Evolutionary conservation across 2,888 invertebrate genomes (phyloP).

Genomic region (Ryuthela nishihirai): DNA sequence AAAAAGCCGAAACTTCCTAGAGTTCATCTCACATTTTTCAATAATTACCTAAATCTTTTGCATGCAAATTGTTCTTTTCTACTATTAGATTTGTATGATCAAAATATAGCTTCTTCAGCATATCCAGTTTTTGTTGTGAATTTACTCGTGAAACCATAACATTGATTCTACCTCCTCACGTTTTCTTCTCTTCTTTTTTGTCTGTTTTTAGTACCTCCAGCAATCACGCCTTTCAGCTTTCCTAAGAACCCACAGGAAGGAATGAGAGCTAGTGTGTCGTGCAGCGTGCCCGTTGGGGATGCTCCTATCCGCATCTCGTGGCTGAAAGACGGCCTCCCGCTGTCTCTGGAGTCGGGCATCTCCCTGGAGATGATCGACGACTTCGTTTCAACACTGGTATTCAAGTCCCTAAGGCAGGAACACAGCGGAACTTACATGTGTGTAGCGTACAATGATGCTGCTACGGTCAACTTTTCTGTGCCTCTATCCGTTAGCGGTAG

Average conservation of each 20-base stretch:
- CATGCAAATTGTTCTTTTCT: too few relatives aligned
- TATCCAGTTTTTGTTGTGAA: too few relatives aligned
- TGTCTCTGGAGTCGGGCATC: slow-evolving; percentile 30
- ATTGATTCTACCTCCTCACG: not conserved
- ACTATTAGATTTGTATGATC: too few relatives aligned
- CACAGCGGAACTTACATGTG: slow-evolving; percentile 48
- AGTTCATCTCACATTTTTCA: too few relatives aligned
- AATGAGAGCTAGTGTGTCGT: slow-evolving; percentile 42
- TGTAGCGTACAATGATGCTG: slow-evolving; percentile 47
- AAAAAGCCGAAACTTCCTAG: too few relatives aligned
- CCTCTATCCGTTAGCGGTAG: slow-evolving; percentile 53
- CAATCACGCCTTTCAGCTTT: slow-evolving; percentile 41
- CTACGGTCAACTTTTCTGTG: slow-evolving; percentile 46
- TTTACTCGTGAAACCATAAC: too few relatives aligned
- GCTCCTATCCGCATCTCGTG: slow-evolving; percentile 42
- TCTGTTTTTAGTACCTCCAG: slow-evolving; percentile 42
- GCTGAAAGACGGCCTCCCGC: slow-evolving; percentile 40
- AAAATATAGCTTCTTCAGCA: too few relatives aligned
- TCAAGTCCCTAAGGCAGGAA: slow-evolving; percentile 33
- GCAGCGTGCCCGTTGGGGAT: slow-evolving; percentile 43
- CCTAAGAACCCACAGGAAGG: slow-evolving; percentile 41
- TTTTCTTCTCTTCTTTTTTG: not conserved
- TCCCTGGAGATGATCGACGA: slow-evolving; percentile 38
- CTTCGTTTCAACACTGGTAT: slow-evolving; percentile 35
- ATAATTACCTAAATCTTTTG: too few relatives aligned